A percentile compares a stretch with the other conserved stretches of the same genome.
phyloP scores from a whole-genome alignment of 2,888 invertebrate genomes.

The Drosophila pseudotalamancana region DNA sequence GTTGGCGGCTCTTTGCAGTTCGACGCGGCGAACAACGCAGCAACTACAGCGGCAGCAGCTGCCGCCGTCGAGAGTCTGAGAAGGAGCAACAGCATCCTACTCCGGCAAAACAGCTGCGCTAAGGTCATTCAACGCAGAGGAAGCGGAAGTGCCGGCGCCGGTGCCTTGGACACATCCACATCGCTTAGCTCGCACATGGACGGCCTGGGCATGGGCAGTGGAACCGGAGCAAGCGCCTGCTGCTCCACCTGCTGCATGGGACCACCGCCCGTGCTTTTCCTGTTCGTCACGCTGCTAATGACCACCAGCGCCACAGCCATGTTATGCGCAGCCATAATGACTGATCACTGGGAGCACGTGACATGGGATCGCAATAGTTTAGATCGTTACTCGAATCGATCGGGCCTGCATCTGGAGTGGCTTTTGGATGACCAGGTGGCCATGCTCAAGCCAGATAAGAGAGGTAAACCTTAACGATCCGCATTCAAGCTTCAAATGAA shows the following conservation, averaged over 20 bases:
- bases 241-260: slow-evolving; percentile 82
- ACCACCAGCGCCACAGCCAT: slow-evolving; percentile 92
- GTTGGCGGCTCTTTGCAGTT: slow-evolving; percentile 81
- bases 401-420: slow-evolving; percentile 88
- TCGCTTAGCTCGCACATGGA: slow-evolving; percentile 81
- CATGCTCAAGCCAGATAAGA: slow-evolving; percentile 86
- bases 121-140: slow-evolving; percentile 81
- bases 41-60: slow-evolving; percentile 80
- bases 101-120: slow-evolving; percentile 82
- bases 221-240: slow-evolving; percentile 70
- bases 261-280: slow-evolving; percentile 83
- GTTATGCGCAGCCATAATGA: slow-evolving; percentile 94
- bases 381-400: slow-evolving; percentile 84
- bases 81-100: slow-evolving; percentile 81
- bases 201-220: slow-evolving; percentile 74
- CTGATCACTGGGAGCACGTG: slow-evolving; percentile 95
- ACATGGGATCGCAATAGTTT: slow-evolving; percentile 89
- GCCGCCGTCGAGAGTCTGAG: slow-evolving; percentile 82
- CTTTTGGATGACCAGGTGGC: slow-evolving; percentile 91
- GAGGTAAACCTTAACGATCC: slow-evolving; percentile 65
- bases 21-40: slow-evolving; percentile 67
- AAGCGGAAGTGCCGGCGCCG: slow-evolving; percentile 67
- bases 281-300: slow-evolving; percentile 86
- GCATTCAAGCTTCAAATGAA: too few relatives aligned
- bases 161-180: slow-evolving; percentile 70